Evolutionary conservation across 2,888 invertebrate genomes (phyloP).

Genomic region (Panopea generosa): DNA sequence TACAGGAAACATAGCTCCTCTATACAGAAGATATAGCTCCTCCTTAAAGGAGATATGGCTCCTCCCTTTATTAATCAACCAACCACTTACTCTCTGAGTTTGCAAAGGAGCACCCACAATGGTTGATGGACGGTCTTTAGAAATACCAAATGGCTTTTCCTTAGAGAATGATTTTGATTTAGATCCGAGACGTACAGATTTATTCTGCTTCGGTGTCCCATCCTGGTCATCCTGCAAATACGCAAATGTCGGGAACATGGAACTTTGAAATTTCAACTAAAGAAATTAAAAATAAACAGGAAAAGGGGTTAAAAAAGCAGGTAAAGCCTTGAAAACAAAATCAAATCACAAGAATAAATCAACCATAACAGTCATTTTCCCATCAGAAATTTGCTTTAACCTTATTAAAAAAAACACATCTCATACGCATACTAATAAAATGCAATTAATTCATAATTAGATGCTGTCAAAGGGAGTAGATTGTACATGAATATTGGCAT

Average conservation of each 20-base stretch:
- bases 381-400: no score
- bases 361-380: no score
- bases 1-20: no score
- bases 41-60: no score
- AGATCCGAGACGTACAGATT: slow-evolving; percentile 34
- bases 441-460: no score
- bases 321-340: neutral
- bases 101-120: slow-evolving; percentile 60
- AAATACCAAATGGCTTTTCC: slow-evolving; percentile 41
- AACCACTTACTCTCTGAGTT: slow-evolving; percentile 65
- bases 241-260: neutral
- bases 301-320: neutral
- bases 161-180: slow-evolving; percentile 57
- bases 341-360: no score
- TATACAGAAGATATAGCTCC: no score
- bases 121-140: slow-evolving; percentile 64
- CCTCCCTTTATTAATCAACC: no score
- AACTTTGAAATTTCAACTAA: slow-evolving; percentile 12
- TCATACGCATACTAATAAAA: no score
- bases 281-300: slow-evolving; percentile 8
- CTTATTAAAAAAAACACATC: no score
- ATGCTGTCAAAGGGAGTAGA: no score
- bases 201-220: slow-evolving; percentile 40
- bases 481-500: no score
- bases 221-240: slow-evolving; percentile 54